Base-by-base conservation (phyloP, 2,888 invertebrate genomes). In the Camponotus fellah region DNA sequence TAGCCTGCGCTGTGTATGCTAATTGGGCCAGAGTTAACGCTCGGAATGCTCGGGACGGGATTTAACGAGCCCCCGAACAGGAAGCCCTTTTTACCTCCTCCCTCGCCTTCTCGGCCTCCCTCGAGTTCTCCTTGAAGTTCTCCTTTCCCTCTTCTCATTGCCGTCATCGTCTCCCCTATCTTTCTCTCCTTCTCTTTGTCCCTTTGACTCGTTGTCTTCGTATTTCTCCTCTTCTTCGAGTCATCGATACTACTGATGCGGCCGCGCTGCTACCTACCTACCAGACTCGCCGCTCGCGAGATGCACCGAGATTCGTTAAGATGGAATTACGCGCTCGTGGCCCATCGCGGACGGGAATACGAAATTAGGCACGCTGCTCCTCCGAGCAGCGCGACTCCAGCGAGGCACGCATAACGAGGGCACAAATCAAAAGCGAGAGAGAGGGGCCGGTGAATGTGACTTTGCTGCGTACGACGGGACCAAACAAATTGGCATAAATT, bases 21-120 rank as follows among this genome's bases (percentile, higher is more conserved):
- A 94, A 94, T 94, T 94, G 93, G 94, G 92, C 93, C 93, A 92
- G 92, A 92, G 93, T 93, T 93, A 91, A 91, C 92, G 91, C 92
- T 91, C 90, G 86, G 87, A 84, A 90, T 89, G 85, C 88, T 88
- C 90, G 85, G 91, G 89, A 91, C 90, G 90, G 91, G 93, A 94
- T 94, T 94, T 94, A 94, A 94, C 94, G 93, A 94, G 94, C 91
- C 91, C 81, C 91, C 89, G 90, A 92, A 93, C 92, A 92, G 92
- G 91, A 92, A 92, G 91, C 90, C 90, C 86, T 90, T 83, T 86
- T 86, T 86, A 80, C 85, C 86, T 84, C 83, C 83, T 82, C 83
- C 75, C 66, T 40, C 85, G 26, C 85, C 85, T 53, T 74, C 79
- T 26, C 82, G 66, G 71, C 82, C 79, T 64, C 79, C 74, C 68